phyloP scores from a whole-genome alignment of 2,888 invertebrate species.

The Apamea sordens region DNA sequence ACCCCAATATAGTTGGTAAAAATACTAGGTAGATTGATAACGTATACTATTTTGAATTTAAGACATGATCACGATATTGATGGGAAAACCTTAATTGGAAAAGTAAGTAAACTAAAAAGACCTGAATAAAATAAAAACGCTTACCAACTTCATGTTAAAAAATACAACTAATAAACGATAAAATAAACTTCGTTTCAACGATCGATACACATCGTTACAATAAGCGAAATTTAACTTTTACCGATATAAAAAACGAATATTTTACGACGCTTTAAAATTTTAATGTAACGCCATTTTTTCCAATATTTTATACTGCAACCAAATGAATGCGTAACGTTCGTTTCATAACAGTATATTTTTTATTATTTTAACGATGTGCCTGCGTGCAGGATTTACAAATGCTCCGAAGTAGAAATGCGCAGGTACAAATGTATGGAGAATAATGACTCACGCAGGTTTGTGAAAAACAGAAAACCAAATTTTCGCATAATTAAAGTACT shows the following conservation, averaged over 20 bases:
- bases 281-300: slow-evolving; percentile 64
- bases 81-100: not conserved
- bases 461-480: too few species aligned
- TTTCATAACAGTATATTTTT: slow-evolving; percentile 18
- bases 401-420: slow-evolving; percentile 1
- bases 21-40: not conserved
- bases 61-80: not conserved
- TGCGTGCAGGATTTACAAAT: not conserved
- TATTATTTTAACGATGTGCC: slow-evolving; percentile 29
- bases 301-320: slow-evolving; percentile 31
- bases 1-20: not conserved
- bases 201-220: slow-evolving; percentile 56
- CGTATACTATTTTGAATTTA: not conserved
- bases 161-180: slow-evolving; percentile 14
- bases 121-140: slow-evolving; percentile 5
- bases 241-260: slow-evolving; percentile 74
- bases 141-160: slow-evolving; percentile 59
- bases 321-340: slow-evolving; percentile 16
- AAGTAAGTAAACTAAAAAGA: not conserved
- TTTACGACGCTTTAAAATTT: slow-evolving; percentile 79
- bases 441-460: not conserved
- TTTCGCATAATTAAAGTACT: too few species aligned
- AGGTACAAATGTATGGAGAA: not conserved
- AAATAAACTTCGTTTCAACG: slow-evolving; percentile 42
- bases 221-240: slow-evolving; percentile 65